These are phyloP conservation scores for Maniola jurtina DNA, from an alignment of 1,140 invertebrate genomes.

Conservation along the genomic window DNA sequence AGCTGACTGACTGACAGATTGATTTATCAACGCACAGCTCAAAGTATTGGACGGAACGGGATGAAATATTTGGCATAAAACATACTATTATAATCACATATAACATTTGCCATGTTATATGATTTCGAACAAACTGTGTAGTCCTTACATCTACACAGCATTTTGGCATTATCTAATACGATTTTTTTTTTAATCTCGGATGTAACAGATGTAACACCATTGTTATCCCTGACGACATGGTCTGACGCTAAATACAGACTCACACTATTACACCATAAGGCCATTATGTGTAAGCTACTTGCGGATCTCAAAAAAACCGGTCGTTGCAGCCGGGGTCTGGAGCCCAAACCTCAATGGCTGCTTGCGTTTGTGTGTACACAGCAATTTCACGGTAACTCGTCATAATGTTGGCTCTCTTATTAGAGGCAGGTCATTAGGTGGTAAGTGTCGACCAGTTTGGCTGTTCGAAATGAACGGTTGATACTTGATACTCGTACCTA, in stretches of 20 bases:
- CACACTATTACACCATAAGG: background rate
- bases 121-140: too few species aligned
- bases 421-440: slow-evolving; percentile 45
- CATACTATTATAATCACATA: too few species aligned
- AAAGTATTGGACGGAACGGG: too few species aligned
- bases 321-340: slow-evolving; percentile 23
- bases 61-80: too few species aligned
- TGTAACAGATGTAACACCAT: background rate
- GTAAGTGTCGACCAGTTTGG: slow-evolving; percentile 30
- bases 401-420: slow-evolving; percentile 42
- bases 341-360: slow-evolving; percentile 17
- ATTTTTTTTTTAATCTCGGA: background rate
- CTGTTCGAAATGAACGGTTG: background rate
- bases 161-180: background rate
- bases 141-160: too few species aligned
- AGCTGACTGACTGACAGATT: too few species aligned
- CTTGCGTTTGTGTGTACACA: slow-evolving; percentile 22
- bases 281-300: slow-evolving; percentile 16
- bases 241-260: background rate
- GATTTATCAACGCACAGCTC: too few species aligned
- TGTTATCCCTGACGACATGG: background rate
- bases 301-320: slow-evolving; percentile 28
- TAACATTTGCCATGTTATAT: too few species aligned
- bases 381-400: slow-evolving; percentile 52
- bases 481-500: too few species aligned